Percentiles rank a stretch among this genome's conserved stretches.
These are phyloP conservation scores for Cyprinodon diabolis DNA, from an alignment of 2,797 vertebrate genomes.

Conservation along the genomic window DNA sequence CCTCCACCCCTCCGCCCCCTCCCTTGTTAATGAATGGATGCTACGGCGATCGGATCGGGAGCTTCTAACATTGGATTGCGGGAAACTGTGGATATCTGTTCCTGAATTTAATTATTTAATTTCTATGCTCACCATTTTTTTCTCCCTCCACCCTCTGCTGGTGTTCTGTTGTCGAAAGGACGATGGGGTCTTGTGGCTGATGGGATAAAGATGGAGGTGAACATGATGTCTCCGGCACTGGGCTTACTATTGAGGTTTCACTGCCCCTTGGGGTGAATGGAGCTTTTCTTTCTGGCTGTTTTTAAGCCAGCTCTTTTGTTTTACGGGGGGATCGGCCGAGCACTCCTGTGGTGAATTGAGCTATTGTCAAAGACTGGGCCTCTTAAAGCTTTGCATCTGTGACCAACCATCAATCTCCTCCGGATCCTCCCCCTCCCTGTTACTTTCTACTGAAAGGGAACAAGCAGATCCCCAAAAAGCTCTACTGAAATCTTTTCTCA, in stretches of 20 bases:
- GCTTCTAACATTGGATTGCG: conserved; percentile 81
- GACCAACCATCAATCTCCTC: conserved; percentile 60
- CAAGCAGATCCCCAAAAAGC: conserved; percentile 48
- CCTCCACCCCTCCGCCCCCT: conserved; percentile 50
- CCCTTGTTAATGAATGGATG: conserved; percentile 81
- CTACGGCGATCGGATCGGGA: conserved; percentile 75
- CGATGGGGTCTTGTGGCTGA: conserved; percentile 81
- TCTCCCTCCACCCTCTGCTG: conserved; percentile 72
- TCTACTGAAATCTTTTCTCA: conserved; percentile 58
- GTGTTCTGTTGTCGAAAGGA: conserved; percentile 77
- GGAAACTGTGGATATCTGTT: conserved; percentile 79
- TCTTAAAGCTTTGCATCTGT: conserved; percentile 83
- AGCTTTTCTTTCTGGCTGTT: conserved; percentile 63
- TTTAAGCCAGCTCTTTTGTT: conserved; percentile 74
- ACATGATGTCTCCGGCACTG: conserved; percentile 71
- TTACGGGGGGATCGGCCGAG: conserved; percentile 82
- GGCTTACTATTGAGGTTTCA: conserved; percentile 73
- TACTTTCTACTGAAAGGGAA: conserved; percentile 61
- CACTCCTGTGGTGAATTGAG: conserved; percentile 88
- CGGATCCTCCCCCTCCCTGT: conserved; percentile 26
- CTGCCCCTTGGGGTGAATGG: conserved; percentile 80
- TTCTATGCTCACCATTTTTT: conserved; percentile 75
- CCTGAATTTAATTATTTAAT: conserved; percentile 77
- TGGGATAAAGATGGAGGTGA: conserved; percentile 80
- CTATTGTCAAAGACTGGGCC: conserved; percentile 89